Evolutionary conservation across 2,797 vertebrate genomes (phyloP).

Genomic region (Sarcoramphus papa): DNA sequence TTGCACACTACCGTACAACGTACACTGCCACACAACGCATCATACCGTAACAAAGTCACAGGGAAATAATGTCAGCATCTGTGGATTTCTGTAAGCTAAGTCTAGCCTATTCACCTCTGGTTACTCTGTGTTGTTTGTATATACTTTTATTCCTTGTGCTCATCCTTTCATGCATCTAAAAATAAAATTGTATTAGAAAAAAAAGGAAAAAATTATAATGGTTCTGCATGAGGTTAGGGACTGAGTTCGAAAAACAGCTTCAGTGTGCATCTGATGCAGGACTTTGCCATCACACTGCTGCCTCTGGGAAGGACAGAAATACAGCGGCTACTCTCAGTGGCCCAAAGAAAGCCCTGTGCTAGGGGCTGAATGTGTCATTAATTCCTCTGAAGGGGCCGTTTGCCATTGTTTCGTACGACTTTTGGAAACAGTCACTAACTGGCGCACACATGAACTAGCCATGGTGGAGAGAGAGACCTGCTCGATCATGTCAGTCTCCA

Average conservation of each 20-base stretch:
- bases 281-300: neutral
- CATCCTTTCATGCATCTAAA: neutral
- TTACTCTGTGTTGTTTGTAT: neutral
- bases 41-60: neutral
- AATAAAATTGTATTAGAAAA: neutral
- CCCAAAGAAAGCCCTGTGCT: neutral
- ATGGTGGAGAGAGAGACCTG: fast-evolving
- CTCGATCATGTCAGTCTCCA: fast-evolving
- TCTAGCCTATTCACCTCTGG: neutral
- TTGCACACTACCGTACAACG: neutral
- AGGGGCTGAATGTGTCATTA: neutral
- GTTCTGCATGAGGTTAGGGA: neutral
- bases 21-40: too few relatives aligned
- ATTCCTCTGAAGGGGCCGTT: neutral
- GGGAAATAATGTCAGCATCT: neutral
- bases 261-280: neutral
- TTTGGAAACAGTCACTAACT: neutral
- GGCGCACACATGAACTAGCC: neutral
- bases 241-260: neutral
- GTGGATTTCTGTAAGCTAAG: neutral
- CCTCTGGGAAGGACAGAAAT: neutral
- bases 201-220: neutral
- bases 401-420: neutral
- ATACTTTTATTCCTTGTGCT: neutral
- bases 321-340: neutral